phyloP scores from a whole-genome alignment of 2,888 invertebrate species.

The Pyrocoelia pectoralis region DNA sequence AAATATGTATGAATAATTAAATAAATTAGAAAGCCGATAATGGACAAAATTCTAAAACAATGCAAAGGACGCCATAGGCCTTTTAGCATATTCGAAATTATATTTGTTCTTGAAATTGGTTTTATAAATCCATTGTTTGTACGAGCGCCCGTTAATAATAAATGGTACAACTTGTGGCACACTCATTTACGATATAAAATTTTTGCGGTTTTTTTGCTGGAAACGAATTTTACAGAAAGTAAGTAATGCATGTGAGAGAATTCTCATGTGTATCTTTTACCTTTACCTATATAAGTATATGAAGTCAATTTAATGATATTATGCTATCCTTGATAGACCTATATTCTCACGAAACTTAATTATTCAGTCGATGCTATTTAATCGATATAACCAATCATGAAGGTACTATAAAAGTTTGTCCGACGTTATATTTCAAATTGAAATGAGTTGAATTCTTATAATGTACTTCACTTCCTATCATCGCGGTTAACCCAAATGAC shows the following conservation, averaged over 20 bases:
- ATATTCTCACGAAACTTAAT: slow-evolving; percentile 33
- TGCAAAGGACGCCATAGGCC: background rate
- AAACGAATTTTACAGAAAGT: background rate
- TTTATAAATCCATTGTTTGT: background rate
- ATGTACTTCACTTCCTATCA: background rate
- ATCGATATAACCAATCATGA: slow-evolving; percentile 27
- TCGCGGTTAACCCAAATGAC: slow-evolving; percentile 15
- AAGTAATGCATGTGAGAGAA: background rate
- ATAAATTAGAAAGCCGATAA: background rate
- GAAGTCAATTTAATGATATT: background rate
- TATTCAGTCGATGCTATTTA: slow-evolving; percentile 25
- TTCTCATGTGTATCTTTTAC: background rate
- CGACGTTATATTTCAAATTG: slow-evolving; percentile 20
- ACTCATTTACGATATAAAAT: background rate
- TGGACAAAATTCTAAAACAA: background rate
- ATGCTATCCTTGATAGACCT: slow-evolving; percentile 10
- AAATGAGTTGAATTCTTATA: slow-evolving; percentile 1
- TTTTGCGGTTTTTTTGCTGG: background rate
- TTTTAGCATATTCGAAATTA: background rate
- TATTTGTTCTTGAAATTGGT: background rate
- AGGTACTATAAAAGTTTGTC: slow-evolving; percentile 12
- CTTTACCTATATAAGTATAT: background rate
- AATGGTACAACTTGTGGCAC: background rate
- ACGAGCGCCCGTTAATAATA: background rate
- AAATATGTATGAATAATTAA: background rate